Evolutionary conservation across 1,140 invertebrate genomes (phyloP), one percentile per base, ranked within the genome.

Genomic region (Drosophila lini): DNA sequence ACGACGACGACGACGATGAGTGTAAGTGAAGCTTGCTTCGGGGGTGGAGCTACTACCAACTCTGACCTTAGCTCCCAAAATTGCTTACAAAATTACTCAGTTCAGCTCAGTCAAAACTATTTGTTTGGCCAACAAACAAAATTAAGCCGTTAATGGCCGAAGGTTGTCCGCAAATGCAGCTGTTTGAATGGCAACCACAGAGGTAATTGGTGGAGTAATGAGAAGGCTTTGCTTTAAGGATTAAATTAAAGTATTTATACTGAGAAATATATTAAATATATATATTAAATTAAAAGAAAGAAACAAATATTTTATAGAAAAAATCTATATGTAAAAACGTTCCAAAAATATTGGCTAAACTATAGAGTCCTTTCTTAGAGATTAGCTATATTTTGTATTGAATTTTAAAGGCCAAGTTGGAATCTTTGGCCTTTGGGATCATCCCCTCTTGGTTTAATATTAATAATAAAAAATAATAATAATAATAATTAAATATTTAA

Each of bases 51-150:
- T 64, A 58, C 58, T 70, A 38, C 53, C 47, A 74, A 74, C 74
- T 78, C 55, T 83, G 80, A 83, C 80, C 80, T 83, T 83, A 83
- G 52, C 45, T 69, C 40, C 74, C 32, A 78, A 81, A 81, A 81
- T 78, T 78, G 67, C 47, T 61, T 68, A 81, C 56, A 53, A 64
- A 82, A 82, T 70, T 82, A 63, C 75, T 50, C 22, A 47, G 38
- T 32, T 42, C 25, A 47, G 13, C 36, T 42, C 42, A 59, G 44
- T 32, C 45, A 57, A 74, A 38, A 67, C 61, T 74, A 74, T 81
- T 78, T 81, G 40, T 74, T 74, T 34, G 62, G 34, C 44, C 31
- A 67, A 67, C 59, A 58, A 58, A 74, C 48, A 36, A 65, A 70
- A 75, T 79, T 61, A 57, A 65, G 34, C 32, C 34, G 58, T 61